These are phyloP conservation scores for Pilophorus perplexus DNA, from an alignment of 2,888 invertebrate species.

Conservation along the genomic window DNA sequence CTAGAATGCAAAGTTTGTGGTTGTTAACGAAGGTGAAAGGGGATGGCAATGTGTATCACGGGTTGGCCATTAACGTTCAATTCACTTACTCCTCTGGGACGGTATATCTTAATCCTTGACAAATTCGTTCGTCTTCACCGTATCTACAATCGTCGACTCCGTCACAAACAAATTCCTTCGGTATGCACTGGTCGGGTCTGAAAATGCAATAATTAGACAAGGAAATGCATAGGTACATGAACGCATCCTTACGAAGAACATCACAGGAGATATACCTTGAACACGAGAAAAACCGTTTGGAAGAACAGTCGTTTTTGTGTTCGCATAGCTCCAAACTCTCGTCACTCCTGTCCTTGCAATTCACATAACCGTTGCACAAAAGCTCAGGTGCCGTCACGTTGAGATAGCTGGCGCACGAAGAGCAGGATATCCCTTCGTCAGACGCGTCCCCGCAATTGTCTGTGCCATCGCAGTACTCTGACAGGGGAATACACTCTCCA, in stretches of 20 bases:
- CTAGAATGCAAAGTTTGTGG: too few relatives aligned
- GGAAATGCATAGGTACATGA: too few relatives aligned
- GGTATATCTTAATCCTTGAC: constrained; percentile 6
- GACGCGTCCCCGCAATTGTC: constrained; percentile 63
- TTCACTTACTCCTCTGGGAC: not conserved
- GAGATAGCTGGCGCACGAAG: constrained; percentile 64
- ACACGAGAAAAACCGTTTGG: not conserved
- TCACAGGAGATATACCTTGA: not conserved
- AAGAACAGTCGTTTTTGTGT: not conserved
- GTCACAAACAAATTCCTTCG: constrained; percentile 74
- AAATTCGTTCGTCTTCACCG: constrained; percentile 66
- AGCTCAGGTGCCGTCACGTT: constrained; percentile 64
- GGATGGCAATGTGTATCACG: too few relatives aligned
- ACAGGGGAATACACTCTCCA: constrained; percentile 63
- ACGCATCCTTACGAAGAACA: too few relatives aligned
- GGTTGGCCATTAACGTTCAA: too few relatives aligned
- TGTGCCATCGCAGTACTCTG: constrained; percentile 62
- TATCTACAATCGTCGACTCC: constrained; percentile 69
- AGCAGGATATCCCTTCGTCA: constrained; percentile 63
- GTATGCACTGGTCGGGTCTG: constrained; percentile 59
- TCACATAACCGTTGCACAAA: constrained; percentile 72
- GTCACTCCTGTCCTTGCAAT: constrained; percentile 75
- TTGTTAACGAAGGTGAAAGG: too few relatives aligned
- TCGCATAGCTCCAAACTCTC: constrained; percentile 54
- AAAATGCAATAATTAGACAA: too few relatives aligned